Evolutionary conservation across 2,113 vertebrate genomes (phyloP), one percentile per base, ranked within the genome.

Genomic region (Brachypteracias leptosomus): DNA sequence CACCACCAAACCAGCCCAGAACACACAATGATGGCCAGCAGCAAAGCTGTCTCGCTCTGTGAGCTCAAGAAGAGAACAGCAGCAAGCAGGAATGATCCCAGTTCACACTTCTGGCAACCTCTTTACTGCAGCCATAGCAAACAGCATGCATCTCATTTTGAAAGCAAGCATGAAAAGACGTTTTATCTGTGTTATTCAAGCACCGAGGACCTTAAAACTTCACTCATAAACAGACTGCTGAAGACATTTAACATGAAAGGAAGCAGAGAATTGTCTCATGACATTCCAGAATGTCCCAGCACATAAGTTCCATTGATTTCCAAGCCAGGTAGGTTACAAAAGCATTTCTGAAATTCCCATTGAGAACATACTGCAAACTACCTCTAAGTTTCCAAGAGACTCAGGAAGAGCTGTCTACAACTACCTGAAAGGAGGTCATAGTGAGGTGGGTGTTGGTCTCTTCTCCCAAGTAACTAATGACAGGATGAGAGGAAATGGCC

Each of bases 151-250:
- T 58, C 83, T 92, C 26, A 61, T 90, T 93, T 95, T 85, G 35
- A 87, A 89, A 86, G 72, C 65, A 83, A 78, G 54, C 3, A 0
- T 18, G 52, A 68, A 84, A 89, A 90, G 12, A 29, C 0, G 0
- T 90, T 93, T 93, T 31, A 75, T 93, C 73, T 89, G 33, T 59
- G 51, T 52, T 91, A 74, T 66, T 83, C 57, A 74, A 90, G 83
- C 31, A 81, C 55, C 40, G 55, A 14, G 13, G 51, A 52, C 33
- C 83, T 77, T 74, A 90, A 92, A 88, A 89, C 26, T 70, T 94
- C 35, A 74, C 55, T 90, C 55, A 65, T 7, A 90, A 54, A 21
- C 79, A 70, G 55, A 84, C 35, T 71, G 35, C 61, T 90, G 61
- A 84, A 90, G 42, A 92, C 20, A 74, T 47, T 90, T 92, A 67